These are phyloP conservation scores for Polyploca ridens DNA, from an alignment of 2,888 invertebrate species.

Conservation along the genomic window DNA sequence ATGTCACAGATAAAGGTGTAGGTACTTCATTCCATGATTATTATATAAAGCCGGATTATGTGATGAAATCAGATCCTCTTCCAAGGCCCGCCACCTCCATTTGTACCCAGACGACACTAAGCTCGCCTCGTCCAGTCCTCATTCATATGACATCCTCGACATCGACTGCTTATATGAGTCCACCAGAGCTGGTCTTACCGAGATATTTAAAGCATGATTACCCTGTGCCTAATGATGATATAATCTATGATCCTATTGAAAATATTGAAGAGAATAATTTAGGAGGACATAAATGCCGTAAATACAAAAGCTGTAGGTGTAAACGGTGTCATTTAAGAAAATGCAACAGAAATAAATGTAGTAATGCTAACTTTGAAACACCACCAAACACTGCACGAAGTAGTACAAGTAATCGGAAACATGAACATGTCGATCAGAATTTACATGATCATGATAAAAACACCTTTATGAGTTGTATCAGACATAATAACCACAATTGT, in stretches of 20 bases:
- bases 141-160: slow-evolving; percentile 79
- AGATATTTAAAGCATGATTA: slow-evolving; percentile 54
- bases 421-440: slow-evolving; percentile 18
- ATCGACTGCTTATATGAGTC: slow-evolving; percentile 81
- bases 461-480: slow-evolving; percentile 20
- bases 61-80: slow-evolving; percentile 38
- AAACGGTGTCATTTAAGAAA: slow-evolving; percentile 22
- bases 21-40: slow-evolving; percentile 45
- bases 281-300: slow-evolving; percentile 29
- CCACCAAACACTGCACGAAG: slow-evolving; percentile 61
- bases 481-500: slow-evolving; percentile 37
- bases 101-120: slow-evolving; percentile 69
- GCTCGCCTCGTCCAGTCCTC: slow-evolving; percentile 62
- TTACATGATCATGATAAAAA: slow-evolving; percentile 20
- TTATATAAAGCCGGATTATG: slow-evolving; percentile 37
- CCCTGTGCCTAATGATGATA: slow-evolving; percentile 42
- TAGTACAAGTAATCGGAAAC: slow-evolving; percentile 23
- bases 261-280: neutral
- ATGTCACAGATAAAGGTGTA: slow-evolving; percentile 48
- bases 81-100: slow-evolving; percentile 61
- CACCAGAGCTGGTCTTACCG: slow-evolving; percentile 74
- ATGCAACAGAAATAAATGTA: slow-evolving; percentile 26
- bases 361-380: slow-evolving; percentile 32
- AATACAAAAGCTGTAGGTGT: slow-evolving; percentile 45
- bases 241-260: slow-evolving; percentile 11